phyloP scores from a whole-genome alignment of 2,797 vertebrate genomes.

The Oceanodroma leucorhoa region DNA sequence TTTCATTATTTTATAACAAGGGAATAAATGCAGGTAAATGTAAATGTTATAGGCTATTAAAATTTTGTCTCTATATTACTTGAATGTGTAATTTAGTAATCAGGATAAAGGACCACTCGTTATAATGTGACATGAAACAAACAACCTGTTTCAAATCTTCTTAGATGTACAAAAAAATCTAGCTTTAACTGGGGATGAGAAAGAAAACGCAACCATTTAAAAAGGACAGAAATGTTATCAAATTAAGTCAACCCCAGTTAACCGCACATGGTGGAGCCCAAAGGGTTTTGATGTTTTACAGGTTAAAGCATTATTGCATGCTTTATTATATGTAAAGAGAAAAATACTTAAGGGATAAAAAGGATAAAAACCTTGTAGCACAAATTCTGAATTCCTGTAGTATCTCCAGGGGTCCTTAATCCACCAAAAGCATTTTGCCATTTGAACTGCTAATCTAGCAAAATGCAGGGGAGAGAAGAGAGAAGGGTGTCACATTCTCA shows the following conservation, averaged over 20 bases:
- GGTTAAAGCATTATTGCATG: neutral
- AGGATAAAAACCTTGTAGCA: neutral
- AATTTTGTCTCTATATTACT: neutral
- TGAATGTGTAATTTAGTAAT: neutral
- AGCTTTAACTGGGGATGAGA: neutral
- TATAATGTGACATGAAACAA: neutral
- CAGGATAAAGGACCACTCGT: neutral
- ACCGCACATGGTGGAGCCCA: neutral
- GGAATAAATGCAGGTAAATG: neutral
- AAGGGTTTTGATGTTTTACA: neutral
- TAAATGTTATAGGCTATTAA: neutral
- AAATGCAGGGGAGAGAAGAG: neutral
- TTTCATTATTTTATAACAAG: neutral
- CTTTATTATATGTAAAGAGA: neutral
- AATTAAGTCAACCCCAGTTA: neutral
- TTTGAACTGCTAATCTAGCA: constrained; percentile 29
- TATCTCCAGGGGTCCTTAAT: constrained; percentile 33
- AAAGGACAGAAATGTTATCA: neutral
- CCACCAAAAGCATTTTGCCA: neutral
- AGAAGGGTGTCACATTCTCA: neutral
- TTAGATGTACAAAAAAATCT: neutral
- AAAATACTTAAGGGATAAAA: constrained; percentile 21
- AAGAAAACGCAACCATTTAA: neutral
- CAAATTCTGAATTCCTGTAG: neutral
- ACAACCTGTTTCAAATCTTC: neutral